Base-by-base conservation (phyloP, 2,797 vertebrate genomes). In the Vespertilio murinus region DNA sequence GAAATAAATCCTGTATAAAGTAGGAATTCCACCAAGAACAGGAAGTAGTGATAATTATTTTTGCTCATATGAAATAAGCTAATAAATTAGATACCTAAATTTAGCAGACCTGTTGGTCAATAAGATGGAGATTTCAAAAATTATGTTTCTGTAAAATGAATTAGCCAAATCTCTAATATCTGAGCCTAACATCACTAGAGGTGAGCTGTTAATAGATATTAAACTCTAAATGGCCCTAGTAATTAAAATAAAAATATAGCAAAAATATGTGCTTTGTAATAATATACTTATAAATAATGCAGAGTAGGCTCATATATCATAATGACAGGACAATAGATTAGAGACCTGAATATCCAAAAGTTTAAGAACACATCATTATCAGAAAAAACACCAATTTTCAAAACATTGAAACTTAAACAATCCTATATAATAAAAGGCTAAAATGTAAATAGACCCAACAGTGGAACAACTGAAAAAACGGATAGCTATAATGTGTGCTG, bases 171-270 rank as follows among this genome's bases (percentile, higher is more conserved):
- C 28, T 79, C 2, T 61, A 49, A 61, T 61, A 38, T 42, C 18
- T 64, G 54, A 80, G 83, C 35, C 54, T 64, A 42, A 42, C 9
- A 80, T 59, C 11, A 20, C 69, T 90, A 38, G 22, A 75, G 18
- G 5, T 70, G 70, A 84, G 12, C 20, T 73, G 23, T 64, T 59
- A 18, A 81, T 52, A 71, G 75, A 88, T 40, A 83, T 59, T 92
- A 82, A 90, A 77, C 22, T 22, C 33, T 59, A 93, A 38, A 22
- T 85, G 33, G 8, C 2, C 85, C 22, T 23, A 47, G 23, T 86
- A 86, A 77, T 84, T 71, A 85, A 92, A 84, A 56, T 89, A 59
- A 92, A 78, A 88, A 45, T 71, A 22, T 94, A 12, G 35, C 81
- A 88, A 91, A 81, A 71, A 73, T 47, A 47, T 14, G 22, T 35